Evolutionary conservation across 2,888 invertebrate species (phyloP).

Genomic region (Hetaerina titia): DNA sequence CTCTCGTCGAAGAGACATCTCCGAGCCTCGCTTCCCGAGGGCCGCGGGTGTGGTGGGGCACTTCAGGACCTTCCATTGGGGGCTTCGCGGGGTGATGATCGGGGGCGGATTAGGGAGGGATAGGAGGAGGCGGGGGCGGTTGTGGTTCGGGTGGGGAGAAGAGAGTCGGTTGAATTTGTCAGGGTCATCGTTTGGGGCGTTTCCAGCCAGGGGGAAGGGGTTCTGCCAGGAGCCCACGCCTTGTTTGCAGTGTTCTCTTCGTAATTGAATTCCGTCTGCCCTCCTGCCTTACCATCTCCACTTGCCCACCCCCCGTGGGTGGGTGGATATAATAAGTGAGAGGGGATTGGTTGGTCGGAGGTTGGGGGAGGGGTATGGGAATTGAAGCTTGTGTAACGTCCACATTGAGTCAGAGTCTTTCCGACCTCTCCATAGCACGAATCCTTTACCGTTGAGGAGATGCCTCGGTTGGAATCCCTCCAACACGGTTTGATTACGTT

Average conservation of each 20-base stretch:
- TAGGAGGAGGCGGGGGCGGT: neutral
- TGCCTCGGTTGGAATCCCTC: neutral
- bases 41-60: neutral
- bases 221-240: neutral
- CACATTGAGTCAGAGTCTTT: neutral
- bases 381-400: conserved; percentile 28
- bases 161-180: neutral
- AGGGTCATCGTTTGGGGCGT: conserved; percentile 14
- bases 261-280: neutral
- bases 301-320: neutral
- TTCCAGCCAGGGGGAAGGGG: neutral
- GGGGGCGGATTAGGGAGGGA: neutral
- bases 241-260: conserved; percentile 14
- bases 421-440: neutral
- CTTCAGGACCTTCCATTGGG: neutral
- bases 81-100: neutral
- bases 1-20: neutral
- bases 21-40: neutral
- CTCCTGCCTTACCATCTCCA: too few relatives aligned
- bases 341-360: neutral
- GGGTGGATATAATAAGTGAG: neutral
- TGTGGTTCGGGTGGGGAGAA: neutral
- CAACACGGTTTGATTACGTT: neutral
- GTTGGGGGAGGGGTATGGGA: neutral
- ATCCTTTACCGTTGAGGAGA: neutral